phyloP scores from a whole-genome alignment of 2,888 invertebrate genomes.

The Melangyna quadrimaculata region DNA sequence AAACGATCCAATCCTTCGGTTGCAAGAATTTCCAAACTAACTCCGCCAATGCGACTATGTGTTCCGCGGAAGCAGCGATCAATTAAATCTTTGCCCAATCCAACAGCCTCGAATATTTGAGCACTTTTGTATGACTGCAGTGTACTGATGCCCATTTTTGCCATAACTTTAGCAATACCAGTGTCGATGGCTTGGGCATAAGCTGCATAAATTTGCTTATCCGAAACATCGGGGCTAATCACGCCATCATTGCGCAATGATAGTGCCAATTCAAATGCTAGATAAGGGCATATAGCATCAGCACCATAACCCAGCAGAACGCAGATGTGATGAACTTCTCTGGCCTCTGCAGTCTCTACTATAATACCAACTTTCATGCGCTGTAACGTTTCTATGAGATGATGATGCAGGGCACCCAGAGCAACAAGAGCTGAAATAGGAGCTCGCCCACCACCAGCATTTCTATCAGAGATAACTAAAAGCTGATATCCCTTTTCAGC shows the following conservation, averaged over 20 bases:
- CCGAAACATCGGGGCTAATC: constrained; percentile 88
- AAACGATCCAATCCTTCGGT: constrained; percentile 92
- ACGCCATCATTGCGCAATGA: constrained; percentile 93
- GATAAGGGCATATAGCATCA: constrained; percentile 98
- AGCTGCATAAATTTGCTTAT: constrained; percentile 91
- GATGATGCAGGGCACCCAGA: constrained; percentile 96
- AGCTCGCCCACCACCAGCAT: constrained; percentile 84
- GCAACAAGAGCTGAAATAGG: constrained; percentile 92
- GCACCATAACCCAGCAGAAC: constrained; percentile 97
- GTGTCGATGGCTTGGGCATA: constrained; percentile 96
- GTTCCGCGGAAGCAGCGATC: constrained; percentile 95
- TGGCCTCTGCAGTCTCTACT: constrained; percentile 97
- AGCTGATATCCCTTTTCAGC: constrained; percentile 91
- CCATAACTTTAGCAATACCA: constrained; percentile 97
- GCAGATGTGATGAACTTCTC: constrained; percentile 98
- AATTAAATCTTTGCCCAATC: constrained; percentile 94
- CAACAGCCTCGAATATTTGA: constrained; percentile 99
- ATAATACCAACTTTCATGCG: constrained; percentile 98
- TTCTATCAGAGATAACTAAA: constrained; percentile 92
- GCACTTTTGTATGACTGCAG: constrained; percentile 99
- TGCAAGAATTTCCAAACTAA: constrained; percentile 92
- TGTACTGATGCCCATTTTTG: constrained; percentile 99
- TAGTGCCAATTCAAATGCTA: constrained; percentile 96
- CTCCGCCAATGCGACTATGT: constrained; percentile 91
- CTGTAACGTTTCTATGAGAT: constrained; percentile 95